Evolutionary conservation across 2,888 invertebrate genomes (phyloP).

Genomic region (Alentia gelatinosa): DNA sequence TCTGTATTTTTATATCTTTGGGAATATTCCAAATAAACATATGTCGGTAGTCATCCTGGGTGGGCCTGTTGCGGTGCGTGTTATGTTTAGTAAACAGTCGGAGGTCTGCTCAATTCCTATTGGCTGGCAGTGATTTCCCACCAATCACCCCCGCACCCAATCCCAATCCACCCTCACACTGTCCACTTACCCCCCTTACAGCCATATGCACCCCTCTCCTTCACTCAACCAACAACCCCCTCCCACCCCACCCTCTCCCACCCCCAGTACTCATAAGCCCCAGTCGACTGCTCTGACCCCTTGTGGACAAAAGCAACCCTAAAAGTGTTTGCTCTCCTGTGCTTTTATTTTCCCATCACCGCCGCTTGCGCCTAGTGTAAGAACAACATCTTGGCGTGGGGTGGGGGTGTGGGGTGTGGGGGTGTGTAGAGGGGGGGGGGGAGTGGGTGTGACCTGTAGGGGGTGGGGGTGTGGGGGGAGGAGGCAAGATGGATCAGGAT

Average conservation of each 20-base stretch:
- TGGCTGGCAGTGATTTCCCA: not conserved
- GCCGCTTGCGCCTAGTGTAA: not conserved
- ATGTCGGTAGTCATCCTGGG: not conserved
- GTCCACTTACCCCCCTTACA: not conserved
- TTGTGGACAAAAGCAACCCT: conserved; percentile 39
- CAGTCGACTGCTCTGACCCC: not conserved
- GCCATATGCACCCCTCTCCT: not conserved
- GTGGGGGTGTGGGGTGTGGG: not conserved
- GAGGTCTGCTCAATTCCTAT: not conserved
- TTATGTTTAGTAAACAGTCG: conserved; percentile 31
- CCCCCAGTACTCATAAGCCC: not conserved
- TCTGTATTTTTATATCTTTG: not conserved
- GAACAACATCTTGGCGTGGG: not conserved
- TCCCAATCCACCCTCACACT: not conserved
- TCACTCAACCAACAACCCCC: not conserved
- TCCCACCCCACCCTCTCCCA: not conserved
- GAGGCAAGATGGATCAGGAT: too few species aligned
- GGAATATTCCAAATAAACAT: not conserved
- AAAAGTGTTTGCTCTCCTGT: not conserved
- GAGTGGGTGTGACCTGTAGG: not conserved
- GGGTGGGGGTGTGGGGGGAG: too few species aligned
- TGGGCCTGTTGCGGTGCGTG: not conserved
- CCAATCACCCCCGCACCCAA: too few species aligned
- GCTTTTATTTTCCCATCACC: conserved; percentile 36
- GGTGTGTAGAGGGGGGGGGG: not conserved